Evolutionary conservation across 2,888 invertebrate genomes (phyloP).

Genomic region (Phengaris arion): DNA sequence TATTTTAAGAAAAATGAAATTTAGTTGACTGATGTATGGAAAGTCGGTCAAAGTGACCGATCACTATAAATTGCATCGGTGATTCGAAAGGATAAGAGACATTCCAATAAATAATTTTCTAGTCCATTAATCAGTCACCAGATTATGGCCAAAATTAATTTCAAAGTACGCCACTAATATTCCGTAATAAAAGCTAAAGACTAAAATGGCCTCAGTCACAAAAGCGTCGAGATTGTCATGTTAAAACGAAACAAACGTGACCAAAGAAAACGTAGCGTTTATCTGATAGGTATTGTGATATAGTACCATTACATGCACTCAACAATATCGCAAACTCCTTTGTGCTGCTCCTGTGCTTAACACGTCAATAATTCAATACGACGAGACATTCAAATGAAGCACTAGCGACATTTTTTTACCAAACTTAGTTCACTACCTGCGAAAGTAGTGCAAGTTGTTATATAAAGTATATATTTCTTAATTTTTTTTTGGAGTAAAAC

Average conservation of each 20-base stretch:
- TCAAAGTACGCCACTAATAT: not conserved
- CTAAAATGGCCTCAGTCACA: not conserved
- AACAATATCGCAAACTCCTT: not conserved
- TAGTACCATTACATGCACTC: not conserved
- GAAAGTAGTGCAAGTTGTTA: too few relatives aligned
- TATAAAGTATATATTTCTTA: too few relatives aligned
- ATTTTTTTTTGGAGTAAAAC: too few relatives aligned
- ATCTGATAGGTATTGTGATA: not conserved
- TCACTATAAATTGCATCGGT: not conserved
- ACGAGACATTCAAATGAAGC: not conserved
- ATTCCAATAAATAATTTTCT: constrained; percentile 3
- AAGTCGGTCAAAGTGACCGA: not conserved
- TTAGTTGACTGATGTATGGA: not conserved
- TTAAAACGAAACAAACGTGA: not conserved
- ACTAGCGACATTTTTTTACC: not conserved
- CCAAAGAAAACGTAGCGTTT: not conserved
- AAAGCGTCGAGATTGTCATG: constrained; percentile 6
- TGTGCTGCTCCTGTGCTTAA: not conserved
- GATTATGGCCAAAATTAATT: not conserved
- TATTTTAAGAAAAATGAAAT: too few relatives aligned
- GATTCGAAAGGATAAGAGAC: not conserved
- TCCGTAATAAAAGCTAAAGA: constrained; percentile 3
- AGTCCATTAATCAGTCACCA: not conserved
- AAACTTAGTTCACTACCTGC: not conserved
- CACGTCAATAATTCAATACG: not conserved